Base-by-base conservation (phyloP, 2,888 invertebrate genomes). In the Clitarchus hookeri region DNA sequence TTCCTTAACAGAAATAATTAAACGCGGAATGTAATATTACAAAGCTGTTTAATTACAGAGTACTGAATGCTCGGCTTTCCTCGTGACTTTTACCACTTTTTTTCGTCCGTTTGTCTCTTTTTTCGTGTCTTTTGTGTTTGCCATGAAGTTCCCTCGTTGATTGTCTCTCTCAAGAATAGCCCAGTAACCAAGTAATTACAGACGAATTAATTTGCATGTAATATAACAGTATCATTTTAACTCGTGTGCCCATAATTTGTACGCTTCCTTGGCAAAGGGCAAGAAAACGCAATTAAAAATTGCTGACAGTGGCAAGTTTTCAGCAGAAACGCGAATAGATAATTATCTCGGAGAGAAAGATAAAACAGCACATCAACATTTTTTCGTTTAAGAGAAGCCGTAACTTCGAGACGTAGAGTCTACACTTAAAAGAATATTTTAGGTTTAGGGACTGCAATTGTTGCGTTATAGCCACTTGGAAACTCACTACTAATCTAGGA, bases 211-310 rank as follows among this genome's bases (percentile, higher is more conserved):
- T 82, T 82, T 82, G 36, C 82, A 82, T 82, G 27, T 82, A 82
- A 82, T 82, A 82, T 82, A 82, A 82, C 82, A 36, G 82, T 82
- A 82, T 44, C 82, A 23, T 82, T 82, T 82, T 82, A 82, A 82
- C 82, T 82, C 82, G 27, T 36, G 82, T 36, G 44, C 27, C 27
- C 44, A 23, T 82, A 79, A 82, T 44, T 82, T 36, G 16, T 44
- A 82, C 13, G 82, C 27, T 25, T 79, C 12, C 48, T 48, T 65
- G 65, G 65, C 65, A 65, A n/a, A 65, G 65, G 65, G 65, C 65
- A 65, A 44, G 82, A 82, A 82, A 82, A 82, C 23, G 82, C 82
- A 82, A 82, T 82, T 82, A 82, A 82, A 82, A 36, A 82, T 44
- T 82, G 82, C 82, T 82, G 82, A 36, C 82, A 27, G 82, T 23